phyloP scores from a whole-genome alignment of 2,888 invertebrate species.

The Drosophila koepferae region DNA sequence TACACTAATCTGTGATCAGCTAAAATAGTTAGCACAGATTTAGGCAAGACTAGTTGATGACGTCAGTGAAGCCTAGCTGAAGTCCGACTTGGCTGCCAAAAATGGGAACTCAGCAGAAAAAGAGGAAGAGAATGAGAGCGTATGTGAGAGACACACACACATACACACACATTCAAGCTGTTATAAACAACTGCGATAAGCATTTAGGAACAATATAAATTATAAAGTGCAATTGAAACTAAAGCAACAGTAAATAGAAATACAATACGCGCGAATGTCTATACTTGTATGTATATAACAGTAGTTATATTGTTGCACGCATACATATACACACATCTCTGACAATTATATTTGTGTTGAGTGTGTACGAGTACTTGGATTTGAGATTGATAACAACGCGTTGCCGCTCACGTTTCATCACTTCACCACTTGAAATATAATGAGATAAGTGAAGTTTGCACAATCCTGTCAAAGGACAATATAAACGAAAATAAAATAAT shows the following conservation, averaged over 20 bases:
- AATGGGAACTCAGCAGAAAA: conserved; percentile 25
- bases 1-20: conserved; percentile 11
- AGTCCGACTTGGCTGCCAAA: conserved; percentile 10
- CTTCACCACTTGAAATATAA: conserved; percentile 46
- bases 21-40: not conserved
- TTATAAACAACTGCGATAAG: conserved; percentile 46
- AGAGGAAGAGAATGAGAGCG: not conserved
- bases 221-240: conserved; percentile 66
- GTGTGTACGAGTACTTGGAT: conserved; percentile 15
- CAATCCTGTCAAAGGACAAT: conserved; percentile 24
- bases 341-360: conserved; percentile 12
- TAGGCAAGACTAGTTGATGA: conserved; percentile 26
- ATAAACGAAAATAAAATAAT: not conserved
- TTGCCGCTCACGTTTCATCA: conserved; percentile 19
- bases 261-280: conserved; percentile 9
- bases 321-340: not conserved
- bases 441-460: conserved; percentile 13
- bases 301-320: conserved; percentile 5
- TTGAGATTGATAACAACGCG: conserved; percentile 35
- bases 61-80: conserved; percentile 35
- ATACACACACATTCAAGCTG: not conserved
- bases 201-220: conserved; percentile 38
- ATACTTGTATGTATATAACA: conserved; percentile 1
- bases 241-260: conserved; percentile 41
- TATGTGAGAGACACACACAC: not conserved